Base-by-base conservation (phyloP, 2,113 vertebrate species). In the Ptilorrhoa leucosticta region DNA sequence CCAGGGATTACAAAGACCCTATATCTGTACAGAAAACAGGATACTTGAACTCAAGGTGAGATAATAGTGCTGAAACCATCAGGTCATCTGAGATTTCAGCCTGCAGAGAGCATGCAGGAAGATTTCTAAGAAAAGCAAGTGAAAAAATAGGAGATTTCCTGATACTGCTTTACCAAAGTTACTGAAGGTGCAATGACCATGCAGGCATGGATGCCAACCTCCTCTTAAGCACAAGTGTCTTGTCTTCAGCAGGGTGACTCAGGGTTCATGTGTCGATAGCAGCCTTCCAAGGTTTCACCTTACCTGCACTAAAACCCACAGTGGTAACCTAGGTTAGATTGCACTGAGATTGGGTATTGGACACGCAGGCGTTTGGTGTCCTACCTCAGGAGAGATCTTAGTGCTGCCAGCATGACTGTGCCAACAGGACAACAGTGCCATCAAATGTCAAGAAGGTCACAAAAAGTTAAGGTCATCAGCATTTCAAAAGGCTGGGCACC, bases 191-290 rank as follows among this genome's bases (percentile, higher is more conserved):
- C 37, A 77, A 17, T 7, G 40, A 39, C 26, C 50, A 53, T 10
- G 30, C 28, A 65, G 51, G 35, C 54, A 71, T 0, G 1, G 51
- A 18, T 93, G 53, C 40, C 65, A 83, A 18, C 4, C 16, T 58
- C 40, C 48, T 45, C 35, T 58, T 45, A 91, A 81, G 23, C 11
- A 30, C 27, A 40, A 37, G 7, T 16, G 31, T 48, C 44, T 82
- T 60, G 31, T 50, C 54, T 80, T 72, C 68, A 47, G 33, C 30
- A 69, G 40, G 8, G 37, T 65, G 7, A 1, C 28, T 90, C 48
- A 80, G 42, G 16, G 39, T 30, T 76, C 31, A 22, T 0, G 0
- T 53, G 48, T 0, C 45, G 37, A 65, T 37, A 8, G 3, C 48
- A 94, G 19, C 22, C 39, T 58, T 70, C 42, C 35, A 57, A 54